Evolutionary conservation across 2,113 vertebrate genomes (phyloP), one percentile per base, ranked within the genome.

Genomic region (Lagopus muta): DNA sequence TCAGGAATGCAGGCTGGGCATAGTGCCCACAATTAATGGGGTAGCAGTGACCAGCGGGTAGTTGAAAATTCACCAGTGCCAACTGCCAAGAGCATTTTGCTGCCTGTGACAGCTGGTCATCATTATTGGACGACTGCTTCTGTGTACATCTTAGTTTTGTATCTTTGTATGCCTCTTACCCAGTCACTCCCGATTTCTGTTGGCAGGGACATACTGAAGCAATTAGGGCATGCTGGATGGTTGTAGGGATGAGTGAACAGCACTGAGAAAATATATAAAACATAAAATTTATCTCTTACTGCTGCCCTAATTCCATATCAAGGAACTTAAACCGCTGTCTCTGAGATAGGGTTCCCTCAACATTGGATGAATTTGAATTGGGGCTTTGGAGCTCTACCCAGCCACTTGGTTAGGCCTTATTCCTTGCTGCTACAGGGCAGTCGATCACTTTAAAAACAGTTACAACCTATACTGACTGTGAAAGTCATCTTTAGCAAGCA

Each of bases 61-160:
- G 96, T 97, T 97, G 94, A 96, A 95, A 93, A 93, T 94, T 92
- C 2, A 2, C 95, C 17, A 30, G 27, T 97, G 97, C 96, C 97
- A 97, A 97, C 86, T 96, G 96, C 96, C 96, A 52, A n/a, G 86
- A 97, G 96, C 95, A 66, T 96, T 97, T 92, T 96, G 77, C 88
- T 97, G 96, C 81, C 82, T 94, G 42, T 95, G 95, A 97, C 97
- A 98, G 96, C 97, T 98, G 97, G 97, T 96, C 94, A 92, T 94
- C 88, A 43, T 94, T 73, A 88, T 38, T 82, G 86, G 96, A 97
- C 17, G 38, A 90, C 94, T 95, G 93, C 93, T 94, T 92, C 95
- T 92, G 78, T 94, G 93, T 90, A 73, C 75, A 66, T 97, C 94
- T 96, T 80, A 97, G 90, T 88, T 97, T 94, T 97, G 88, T 90